A percentile compares a stretch with the other conserved stretches of the same genome.
These are phyloP conservation scores for Anorthoa munda DNA, from an alignment of 2,888 invertebrate species.

Conservation along the genomic window DNA sequence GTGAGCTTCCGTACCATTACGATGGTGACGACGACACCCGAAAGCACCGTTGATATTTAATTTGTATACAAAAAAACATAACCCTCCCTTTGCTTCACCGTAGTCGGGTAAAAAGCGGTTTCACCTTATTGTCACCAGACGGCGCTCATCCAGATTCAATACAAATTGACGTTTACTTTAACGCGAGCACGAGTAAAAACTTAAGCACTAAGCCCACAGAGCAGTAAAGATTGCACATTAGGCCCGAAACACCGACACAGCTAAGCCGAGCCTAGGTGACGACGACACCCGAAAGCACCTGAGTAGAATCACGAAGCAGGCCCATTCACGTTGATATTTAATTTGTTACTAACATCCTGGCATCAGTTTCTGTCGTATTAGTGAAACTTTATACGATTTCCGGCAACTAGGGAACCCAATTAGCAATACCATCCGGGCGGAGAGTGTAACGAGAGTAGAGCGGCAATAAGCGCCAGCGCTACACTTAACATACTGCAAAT, in stretches of 20 bases:
- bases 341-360: constrained; percentile 69
- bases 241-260: constrained; percentile 9
- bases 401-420: constrained; percentile 87
- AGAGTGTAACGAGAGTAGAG: constrained; percentile 81
- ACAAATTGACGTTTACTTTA: too few species aligned
- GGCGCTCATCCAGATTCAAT: too few species aligned
- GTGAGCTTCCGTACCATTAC: constrained; percentile 31
- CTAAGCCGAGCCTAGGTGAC: constrained; percentile 17
- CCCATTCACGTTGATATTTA: constrained; percentile 54
- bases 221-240: constrained; percentile 27
- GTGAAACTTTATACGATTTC: constrained; percentile 88
- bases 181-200: too few species aligned
- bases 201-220: too few species aligned
- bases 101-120: too few species aligned
- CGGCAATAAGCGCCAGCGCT: constrained; percentile 80
- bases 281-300: constrained; percentile 20
- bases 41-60: constrained; percentile 3
- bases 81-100: too few species aligned
- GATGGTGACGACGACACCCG: constrained; percentile 8
- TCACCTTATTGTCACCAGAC: too few species aligned
- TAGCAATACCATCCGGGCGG: constrained; percentile 88
- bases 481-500: constrained; percentile 87
- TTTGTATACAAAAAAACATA: too few species aligned
- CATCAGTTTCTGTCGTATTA: constrained; percentile 79
- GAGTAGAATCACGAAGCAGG: constrained; percentile 24